Evolutionary conservation across 2,888 invertebrate species (phyloP), one percentile per base, ranked within the genome.

Genomic region (Elysia crispata): DNA sequence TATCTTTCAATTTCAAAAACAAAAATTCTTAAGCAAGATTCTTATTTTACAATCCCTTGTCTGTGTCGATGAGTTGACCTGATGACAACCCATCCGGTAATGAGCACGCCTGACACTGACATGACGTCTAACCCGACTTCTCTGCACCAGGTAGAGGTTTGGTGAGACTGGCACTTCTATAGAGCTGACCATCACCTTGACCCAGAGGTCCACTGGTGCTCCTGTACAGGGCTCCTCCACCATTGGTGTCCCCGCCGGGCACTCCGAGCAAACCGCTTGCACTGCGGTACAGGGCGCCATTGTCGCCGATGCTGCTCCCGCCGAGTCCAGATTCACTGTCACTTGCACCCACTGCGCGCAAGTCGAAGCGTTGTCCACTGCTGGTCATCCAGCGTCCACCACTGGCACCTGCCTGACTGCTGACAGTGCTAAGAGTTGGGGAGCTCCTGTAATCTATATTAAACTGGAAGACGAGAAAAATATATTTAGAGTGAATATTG

Each of bases 401-500:
- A 11, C 41, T 11, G 5, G 41, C 11, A 3, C 41, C 41, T 0
- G 70, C 30, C 57, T 80, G 80, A 18, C 76, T 69, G n/a, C 76
- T 69, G 50, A 66, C 67, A 73, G 83, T 81, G 54, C 84, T 86
- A 18, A 85, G 87, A 8, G 87, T 86, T 8, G 89, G 88, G 18
- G 89, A 89, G 20, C 85, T 84, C 75, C 88, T 84, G 88, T 93
- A 93, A 86, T 93, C 93, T 83, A 93, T 93, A 75, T 81, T 83
- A 76, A 64, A 83, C 83, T 83, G 80, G 15, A 66, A 41, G 41
- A 41, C 41, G 11, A 41, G 41, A 41, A 41, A 41, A 3, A 41
- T 41, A 41, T 41, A 3, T 41, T 41, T 41, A 41, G 3, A 11
- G 41, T 41, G 41, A 41, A 41, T 41, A 41, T 41, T 41, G 11